Percentiles rank a stretch among this genome's conserved stretches.
These are phyloP conservation scores for Colossoma macropomum DNA, from an alignment of 2,113 vertebrate species.

Conservation along the genomic window DNA sequence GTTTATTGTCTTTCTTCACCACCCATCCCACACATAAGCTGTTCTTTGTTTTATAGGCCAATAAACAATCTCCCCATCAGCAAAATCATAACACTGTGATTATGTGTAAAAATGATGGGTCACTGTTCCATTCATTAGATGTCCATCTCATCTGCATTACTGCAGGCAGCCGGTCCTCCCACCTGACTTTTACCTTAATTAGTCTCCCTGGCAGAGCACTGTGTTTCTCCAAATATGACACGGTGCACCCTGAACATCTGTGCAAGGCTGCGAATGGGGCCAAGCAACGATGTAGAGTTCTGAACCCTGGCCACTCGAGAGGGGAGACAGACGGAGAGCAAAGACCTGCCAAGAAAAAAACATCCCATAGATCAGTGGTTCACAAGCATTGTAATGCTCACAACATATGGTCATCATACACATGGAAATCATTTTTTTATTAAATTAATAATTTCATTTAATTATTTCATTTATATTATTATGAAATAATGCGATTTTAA, in stretches of 20 bases:
- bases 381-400: neutral
- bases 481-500: no score
- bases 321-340: neutral
- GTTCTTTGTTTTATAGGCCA: conserved; percentile 15
- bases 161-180: neutral
- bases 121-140: conserved; percentile 34
- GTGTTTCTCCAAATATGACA: conserved; percentile 15
- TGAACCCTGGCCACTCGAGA: neutral
- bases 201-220: conserved; percentile 36
- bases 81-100: neutral
- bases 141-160: conserved; percentile 30
- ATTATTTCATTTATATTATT: no score
- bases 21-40: neutral
- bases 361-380: neutral
- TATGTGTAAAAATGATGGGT: neutral
- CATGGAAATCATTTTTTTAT: neutral
- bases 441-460: no score
- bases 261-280: neutral
- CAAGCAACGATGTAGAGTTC: conserved; percentile 4
- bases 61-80: conserved; percentile 36
- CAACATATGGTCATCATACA: neutral
- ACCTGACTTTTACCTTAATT: conserved; percentile 34
- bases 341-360: neutral
- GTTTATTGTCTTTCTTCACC: neutral
- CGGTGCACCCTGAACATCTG: conserved; percentile 37